These are phyloP conservation scores for Anableps anableps DNA, from an alignment of 2,797 vertebrate species.

Conservation along the genomic window DNA sequence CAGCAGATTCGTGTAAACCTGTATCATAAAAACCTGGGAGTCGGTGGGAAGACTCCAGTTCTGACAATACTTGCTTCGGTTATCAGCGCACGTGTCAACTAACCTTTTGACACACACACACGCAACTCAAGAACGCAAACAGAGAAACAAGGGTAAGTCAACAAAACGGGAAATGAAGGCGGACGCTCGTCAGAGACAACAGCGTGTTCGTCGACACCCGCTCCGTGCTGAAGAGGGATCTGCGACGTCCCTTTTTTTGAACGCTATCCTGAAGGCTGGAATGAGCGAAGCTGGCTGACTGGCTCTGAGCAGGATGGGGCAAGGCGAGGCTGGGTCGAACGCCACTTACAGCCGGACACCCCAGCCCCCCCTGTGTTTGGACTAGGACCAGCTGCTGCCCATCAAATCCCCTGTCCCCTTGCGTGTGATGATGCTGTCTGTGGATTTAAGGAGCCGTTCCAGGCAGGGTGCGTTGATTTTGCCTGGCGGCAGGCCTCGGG, in stretches of 20 bases:
- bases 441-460: conserved; percentile 85
- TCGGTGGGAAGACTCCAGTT: conserved; percentile 49
- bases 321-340: conserved; percentile 50
- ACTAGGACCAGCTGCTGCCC: conserved; percentile 81
- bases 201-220: conserved; percentile 52
- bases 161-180: conserved; percentile 61
- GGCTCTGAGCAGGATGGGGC: conserved; percentile 60
- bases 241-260: conserved; percentile 58
- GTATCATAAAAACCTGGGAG: conserved; percentile 64
- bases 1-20: conserved; percentile 65
- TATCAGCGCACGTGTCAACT: conserved; percentile 52
- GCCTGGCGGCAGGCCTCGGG: conserved; percentile 69
- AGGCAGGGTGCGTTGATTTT: conserved; percentile 86
- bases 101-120: conserved; percentile 52
- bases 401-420: conserved; percentile 65
- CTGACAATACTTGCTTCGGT: conserved; percentile 52
- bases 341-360: conserved; percentile 41
- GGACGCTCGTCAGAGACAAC: conserved; percentile 64
- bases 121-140: conserved; percentile 69
- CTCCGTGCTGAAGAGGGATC: conserved; percentile 54
- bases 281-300: conserved; percentile 71
- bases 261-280: conserved; percentile 79
- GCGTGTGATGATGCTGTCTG: conserved; percentile 83
- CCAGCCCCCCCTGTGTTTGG: conserved; percentile 46
- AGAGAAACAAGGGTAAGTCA: conserved; percentile 51